Base-by-base conservation (phyloP, 2,888 invertebrate genomes). In the Dusona sp. region DNA sequence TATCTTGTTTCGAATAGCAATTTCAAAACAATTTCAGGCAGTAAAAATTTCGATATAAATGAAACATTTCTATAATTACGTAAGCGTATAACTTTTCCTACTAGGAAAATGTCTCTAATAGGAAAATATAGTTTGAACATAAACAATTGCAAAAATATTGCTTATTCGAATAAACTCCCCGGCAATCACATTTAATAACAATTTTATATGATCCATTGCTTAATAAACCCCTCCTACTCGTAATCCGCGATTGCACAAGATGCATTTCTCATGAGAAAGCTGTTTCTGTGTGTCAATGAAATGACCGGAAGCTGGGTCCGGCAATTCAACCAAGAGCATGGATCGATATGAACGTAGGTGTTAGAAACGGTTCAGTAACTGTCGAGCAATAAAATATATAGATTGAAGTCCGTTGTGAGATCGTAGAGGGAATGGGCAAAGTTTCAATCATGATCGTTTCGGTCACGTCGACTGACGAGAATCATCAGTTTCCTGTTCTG, bases 391-490 rank as follows among this genome's bases (percentile, higher is more conserved):
- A n/a, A 68, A 68, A 42, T 79, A 79, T 48, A 33, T 22, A 57
- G 22, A 73, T 48, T 33, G 19, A 33, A 45, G 54, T 16, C 78
- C 29, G 68, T 38, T 51, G 51, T 38, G 38, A 67, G 61, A 51
- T 36, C 25, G 77, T 36, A n/a, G 9, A 36, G 51, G 65, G 45
- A 64, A 48, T 67, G 87, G 81, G 82, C 87, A 89, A 89, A 91
- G 89, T 91, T 91, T 90, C 89, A 86, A 83, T 90, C 88, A 88
- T 87, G 78, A 90, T 90, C 87, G 87, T 88, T 75, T 86, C 85
- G 83, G 83, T 85, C 88, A 75, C 84, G 88, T 89, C 90, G 89
- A 91, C 91, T 87, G 90, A 64, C 88, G 88, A 83, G 86, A 90
- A 92, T 91, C 88, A 87, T 88, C 87, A 87, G 88, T 90, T 89